phyloP scores from a whole-genome alignment of 2,797 vertebrate species.

The Mallotus villosus region DNA sequence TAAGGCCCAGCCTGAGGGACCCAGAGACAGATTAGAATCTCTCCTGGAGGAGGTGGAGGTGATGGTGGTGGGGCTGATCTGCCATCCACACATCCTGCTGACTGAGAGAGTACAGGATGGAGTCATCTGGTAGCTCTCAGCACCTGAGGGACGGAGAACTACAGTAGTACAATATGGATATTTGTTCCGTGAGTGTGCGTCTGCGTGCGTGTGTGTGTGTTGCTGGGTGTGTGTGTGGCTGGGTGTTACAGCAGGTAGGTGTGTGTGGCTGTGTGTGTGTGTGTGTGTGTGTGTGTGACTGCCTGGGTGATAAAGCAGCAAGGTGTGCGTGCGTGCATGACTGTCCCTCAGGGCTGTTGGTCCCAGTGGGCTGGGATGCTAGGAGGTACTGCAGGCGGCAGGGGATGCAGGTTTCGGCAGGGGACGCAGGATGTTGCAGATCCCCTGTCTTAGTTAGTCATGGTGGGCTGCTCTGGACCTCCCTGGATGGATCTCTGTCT shows the following conservation, averaged over 20 bases:
- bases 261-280: background rate
- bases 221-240: no score
- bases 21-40: slow-evolving; percentile 4
- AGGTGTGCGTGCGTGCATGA: slow-evolving; percentile 13
- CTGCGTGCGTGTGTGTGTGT: slow-evolving; percentile 15
- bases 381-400: slow-evolving; percentile 39
- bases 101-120: no score
- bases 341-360: slow-evolving; percentile 32
- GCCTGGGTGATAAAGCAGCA: background rate
- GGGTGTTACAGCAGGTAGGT: slow-evolving; percentile 28
- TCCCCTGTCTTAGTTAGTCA: slow-evolving; percentile 67
- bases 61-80: background rate
- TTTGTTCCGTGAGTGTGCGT: background rate
- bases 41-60: background rate
- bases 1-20: slow-evolving; percentile 16
- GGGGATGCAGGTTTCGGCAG: slow-evolving; percentile 43
- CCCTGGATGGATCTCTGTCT: slow-evolving; percentile 61
- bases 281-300: background rate
- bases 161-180: no score
- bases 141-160: no score
- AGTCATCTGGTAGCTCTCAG: no score
- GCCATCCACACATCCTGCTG: background rate
- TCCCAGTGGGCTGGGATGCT: slow-evolving; percentile 32
- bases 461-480: slow-evolving; percentile 65
- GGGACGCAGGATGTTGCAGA: slow-evolving; percentile 57